Base-by-base conservation (phyloP, 2,113 vertebrate genomes). In the Isurus oxyrinchus region DNA sequence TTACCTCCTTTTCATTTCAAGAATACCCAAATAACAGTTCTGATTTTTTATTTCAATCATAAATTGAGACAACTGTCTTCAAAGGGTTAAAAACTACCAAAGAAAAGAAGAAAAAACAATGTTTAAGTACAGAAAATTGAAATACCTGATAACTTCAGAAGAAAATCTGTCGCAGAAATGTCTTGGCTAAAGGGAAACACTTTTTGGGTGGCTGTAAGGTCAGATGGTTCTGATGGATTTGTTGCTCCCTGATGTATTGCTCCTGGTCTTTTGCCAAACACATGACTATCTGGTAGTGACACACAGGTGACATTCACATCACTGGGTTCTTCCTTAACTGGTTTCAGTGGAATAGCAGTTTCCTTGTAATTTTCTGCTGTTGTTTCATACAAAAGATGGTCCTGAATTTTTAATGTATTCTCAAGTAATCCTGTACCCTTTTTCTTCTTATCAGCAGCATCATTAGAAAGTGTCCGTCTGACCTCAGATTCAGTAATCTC, bases 131-230 rank as follows among this genome's bases (percentile, higher is more conserved):
- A 72, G 44, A 72, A 55, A 95, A 16, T 96, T 87, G 40, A 40
- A 97, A 87, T 98, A 99, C 99, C 99, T 98, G 99, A 99, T 97
- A 99, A 98, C 98, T 99, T 99, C 98, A 99, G 99, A 96, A 99
- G 99, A 98, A 99, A 98, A 98, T 99, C 99, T 66, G 99, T 99
- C 97, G 99, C 99, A 96, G 98, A 99, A 98, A 99, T 99, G 97
- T 99, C 99, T 90, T 99, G 99, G 97, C 98, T 99, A 98, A 99
- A 99, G 97, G 99, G 98, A 23, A 98, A 99, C 84, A 98, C 98
- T 27, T 95, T 72, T 31, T 95, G 94, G 31, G 49, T 95, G 44
- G 11, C 94, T 95, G 44, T 53, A 31, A 72, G 44, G 44, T 95
- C 66, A 95, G 66, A 95, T 16, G 44, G 44, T 49, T 76, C 66